Evolutionary conservation across 1,140 invertebrate species (phyloP).

Genomic region (Phortica variegata): DNA sequence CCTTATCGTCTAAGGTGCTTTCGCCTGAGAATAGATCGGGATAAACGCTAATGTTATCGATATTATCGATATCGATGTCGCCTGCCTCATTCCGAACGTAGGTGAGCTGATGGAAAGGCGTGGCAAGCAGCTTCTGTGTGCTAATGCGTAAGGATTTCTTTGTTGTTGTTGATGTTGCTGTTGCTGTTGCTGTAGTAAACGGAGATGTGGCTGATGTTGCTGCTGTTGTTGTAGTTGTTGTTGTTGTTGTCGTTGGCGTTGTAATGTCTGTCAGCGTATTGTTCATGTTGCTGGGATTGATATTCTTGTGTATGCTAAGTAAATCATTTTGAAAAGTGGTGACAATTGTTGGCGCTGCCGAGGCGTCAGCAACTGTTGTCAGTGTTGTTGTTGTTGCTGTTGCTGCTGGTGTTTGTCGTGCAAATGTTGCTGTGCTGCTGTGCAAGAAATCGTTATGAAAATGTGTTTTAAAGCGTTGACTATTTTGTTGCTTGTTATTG

Average conservation of each 20-base stretch:
- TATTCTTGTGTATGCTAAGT: constrained; percentile 42
- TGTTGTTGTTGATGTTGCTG: constrained; percentile 22
- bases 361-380: constrained; percentile 8
- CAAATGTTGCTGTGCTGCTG: constrained; percentile 2
- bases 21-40: constrained; percentile 37
- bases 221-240: constrained; percentile 17
- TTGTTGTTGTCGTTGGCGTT: constrained; percentile 5
- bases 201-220: constrained; percentile 11
- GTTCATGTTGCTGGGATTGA: constrained; percentile 30
- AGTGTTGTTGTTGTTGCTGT: constrained; percentile 12
- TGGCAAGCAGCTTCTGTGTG: constrained; percentile 41
- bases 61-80: constrained; percentile 49
- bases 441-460: neutral
- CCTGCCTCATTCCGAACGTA: constrained; percentile 48
- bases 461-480: neutral
- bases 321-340: no score
- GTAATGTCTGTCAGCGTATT: constrained; percentile 26
- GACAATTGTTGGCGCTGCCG: constrained; percentile 24
- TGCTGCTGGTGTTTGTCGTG: constrained; percentile 1
- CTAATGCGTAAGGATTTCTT: constrained; percentile 36
- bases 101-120: constrained; percentile 43
- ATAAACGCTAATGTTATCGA: constrained; percentile 53
- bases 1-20: constrained; percentile 9
- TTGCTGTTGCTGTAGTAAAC: constrained; percentile 9
- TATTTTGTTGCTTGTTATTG: constrained; percentile 1